Percentiles rank a stretch among this genome's conserved stretches.
phyloP scores from a whole-genome alignment of 2,113 vertebrate species.

The Neodon shergylaensis region DNA sequence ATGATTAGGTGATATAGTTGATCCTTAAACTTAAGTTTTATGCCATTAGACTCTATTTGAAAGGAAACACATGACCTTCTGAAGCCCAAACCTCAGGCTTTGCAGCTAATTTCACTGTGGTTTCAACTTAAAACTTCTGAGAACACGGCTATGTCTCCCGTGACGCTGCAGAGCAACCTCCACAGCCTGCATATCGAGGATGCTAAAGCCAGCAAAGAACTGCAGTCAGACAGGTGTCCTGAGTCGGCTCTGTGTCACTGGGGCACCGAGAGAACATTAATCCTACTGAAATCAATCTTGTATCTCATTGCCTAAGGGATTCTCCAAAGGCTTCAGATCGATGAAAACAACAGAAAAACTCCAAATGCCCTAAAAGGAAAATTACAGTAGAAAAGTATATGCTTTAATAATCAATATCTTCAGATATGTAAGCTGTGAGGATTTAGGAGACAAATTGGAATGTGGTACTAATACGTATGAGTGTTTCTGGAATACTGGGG shows the following conservation, averaged over 20 bases:
- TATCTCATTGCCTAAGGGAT: conserved; percentile 39
- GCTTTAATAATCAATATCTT: conserved; percentile 30
- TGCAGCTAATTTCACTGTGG: background rate
- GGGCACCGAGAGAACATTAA: conserved; percentile 33
- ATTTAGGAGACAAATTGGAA: background rate
- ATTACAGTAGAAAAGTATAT: conserved; percentile 33
- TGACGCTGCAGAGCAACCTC: background rate
- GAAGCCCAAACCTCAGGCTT: background rate
- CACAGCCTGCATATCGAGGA: background rate
- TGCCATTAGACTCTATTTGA: background rate
- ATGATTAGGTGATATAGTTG: background rate
- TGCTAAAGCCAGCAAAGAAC: conserved; percentile 1
- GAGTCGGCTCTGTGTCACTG: background rate
- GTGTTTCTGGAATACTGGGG: background rate
- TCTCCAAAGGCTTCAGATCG: conserved; percentile 61
- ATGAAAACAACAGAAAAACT: conserved; percentile 58
- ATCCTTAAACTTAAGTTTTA: background rate
- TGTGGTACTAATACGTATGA: background rate
- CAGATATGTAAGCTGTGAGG: background rate
- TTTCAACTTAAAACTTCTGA: conserved; percentile 26
- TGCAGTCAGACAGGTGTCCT: conserved; percentile 1
- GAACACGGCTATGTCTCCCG: background rate
- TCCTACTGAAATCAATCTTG: conserved; percentile 54
- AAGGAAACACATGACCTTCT: background rate
- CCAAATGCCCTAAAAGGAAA: conserved; percentile 40